A percentile compares a stretch with the other conserved stretches of the same genome.
phyloP scores from a whole-genome alignment of 2,113 vertebrate genomes.

The Xiphias gladius region DNA sequence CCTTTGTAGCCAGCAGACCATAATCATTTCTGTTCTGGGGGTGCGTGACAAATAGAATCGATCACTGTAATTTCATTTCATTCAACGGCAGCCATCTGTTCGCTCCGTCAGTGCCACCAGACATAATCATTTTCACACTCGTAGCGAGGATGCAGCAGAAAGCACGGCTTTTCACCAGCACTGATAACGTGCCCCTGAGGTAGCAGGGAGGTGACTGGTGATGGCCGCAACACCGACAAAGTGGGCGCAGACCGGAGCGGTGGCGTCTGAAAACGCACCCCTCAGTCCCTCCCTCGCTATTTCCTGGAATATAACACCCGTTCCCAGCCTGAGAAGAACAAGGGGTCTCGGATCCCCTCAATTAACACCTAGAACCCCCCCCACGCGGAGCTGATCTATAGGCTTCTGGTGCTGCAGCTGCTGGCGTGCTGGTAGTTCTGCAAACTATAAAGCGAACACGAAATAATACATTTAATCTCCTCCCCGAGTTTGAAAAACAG shows the following conservation, averaged over 20 bases:
- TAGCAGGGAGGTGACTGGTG: background rate
- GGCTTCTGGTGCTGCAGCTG: no score
- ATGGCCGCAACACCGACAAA: constrained; percentile 26
- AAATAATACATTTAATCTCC: no score
- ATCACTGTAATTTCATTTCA: constrained; percentile 81
- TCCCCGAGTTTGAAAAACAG: no score
- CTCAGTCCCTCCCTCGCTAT: background rate
- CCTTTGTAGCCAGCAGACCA: constrained; percentile 66
- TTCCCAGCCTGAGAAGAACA: background rate
- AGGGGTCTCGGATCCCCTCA: background rate
- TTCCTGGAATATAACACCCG: background rate
- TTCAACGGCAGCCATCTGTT: constrained; percentile 75
- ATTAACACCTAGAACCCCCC: background rate
- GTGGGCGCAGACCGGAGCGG: no score
- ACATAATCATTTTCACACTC: constrained; percentile 74
- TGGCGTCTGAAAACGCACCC: background rate
- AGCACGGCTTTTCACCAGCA: constrained; percentile 32
- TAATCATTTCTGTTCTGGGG: constrained; percentile 74
- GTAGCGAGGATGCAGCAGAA: constrained; percentile 57
- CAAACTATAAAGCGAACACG: no score
- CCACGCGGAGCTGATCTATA: no score
- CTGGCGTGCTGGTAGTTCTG: no score
- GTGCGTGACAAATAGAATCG: constrained; percentile 81
- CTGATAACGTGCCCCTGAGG: constrained; percentile 44
- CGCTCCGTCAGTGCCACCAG: constrained; percentile 71